These are phyloP conservation scores for Arremon brunneinucha DNA, from an alignment of 2,797 vertebrate species.

Conservation along the genomic window DNA sequence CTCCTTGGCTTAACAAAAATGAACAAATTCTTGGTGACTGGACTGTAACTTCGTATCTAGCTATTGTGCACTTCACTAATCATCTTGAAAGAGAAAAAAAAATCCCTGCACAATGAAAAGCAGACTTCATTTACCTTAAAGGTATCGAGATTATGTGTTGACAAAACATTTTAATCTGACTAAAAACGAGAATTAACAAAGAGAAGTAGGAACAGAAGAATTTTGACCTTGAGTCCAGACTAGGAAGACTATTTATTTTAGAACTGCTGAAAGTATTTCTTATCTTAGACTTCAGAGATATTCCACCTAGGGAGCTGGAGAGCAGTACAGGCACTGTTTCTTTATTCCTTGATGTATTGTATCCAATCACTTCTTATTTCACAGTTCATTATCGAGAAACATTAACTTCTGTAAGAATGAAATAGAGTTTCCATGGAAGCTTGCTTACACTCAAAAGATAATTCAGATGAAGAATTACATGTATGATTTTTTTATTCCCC, in stretches of 20 bases:
- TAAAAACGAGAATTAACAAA: background rate
- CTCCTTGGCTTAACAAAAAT: background rate
- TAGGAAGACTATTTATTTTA: background rate
- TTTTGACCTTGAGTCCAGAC: constrained; percentile 12
- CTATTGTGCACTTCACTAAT: background rate
- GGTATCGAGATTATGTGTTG: background rate
- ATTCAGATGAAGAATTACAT: background rate
- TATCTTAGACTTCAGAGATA: background rate
- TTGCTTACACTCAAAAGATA: background rate
- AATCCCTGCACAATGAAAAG: background rate
- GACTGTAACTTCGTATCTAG: background rate
- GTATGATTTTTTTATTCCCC: background rate
- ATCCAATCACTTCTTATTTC: constrained; percentile 14
- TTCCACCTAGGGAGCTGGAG: background rate
- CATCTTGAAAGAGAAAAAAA: background rate
- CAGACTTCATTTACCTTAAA: background rate
- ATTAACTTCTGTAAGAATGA: background rate
- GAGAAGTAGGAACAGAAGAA: background rate
- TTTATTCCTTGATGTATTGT: background rate
- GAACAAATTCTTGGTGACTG: background rate
- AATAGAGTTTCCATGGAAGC: constrained; percentile 1
- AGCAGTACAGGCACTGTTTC: background rate
- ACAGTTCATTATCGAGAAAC: constrained; percentile 21
- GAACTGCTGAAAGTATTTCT: background rate
- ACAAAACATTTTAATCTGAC: background rate